These are phyloP conservation scores for Notothenia coriiceps DNA, from an alignment of 2,113 vertebrate species.

Conservation along the genomic window DNA sequence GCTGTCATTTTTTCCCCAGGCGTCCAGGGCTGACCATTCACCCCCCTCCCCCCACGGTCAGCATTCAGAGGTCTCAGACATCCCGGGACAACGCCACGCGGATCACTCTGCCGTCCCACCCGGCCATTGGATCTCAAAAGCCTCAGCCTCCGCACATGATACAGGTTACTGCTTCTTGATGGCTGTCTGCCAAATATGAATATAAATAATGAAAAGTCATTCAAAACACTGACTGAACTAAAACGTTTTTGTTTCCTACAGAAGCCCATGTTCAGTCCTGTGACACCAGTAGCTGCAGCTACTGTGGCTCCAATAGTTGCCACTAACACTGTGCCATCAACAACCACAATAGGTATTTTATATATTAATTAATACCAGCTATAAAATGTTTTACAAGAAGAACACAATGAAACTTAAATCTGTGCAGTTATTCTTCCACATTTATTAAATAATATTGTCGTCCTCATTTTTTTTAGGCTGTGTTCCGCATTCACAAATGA, in stretches of 20 bases:
- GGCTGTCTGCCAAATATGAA: not conserved
- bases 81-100: conserved; percentile 88
- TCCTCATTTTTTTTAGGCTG: conserved; percentile 83
- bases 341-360: conserved; percentile 90
- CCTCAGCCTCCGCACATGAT: conserved; percentile 94
- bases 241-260: conserved; percentile 55
- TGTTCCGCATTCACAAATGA: conserved; percentile 93
- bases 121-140: conserved; percentile 91
- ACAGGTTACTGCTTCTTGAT: conserved; percentile 83
- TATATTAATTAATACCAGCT: not conserved
- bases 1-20: conserved; percentile 67
- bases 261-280: conserved; percentile 97
- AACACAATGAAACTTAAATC: not conserved
- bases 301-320: conserved; percentile 97
- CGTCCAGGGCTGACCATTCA: conserved; percentile 93
- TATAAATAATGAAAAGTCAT: not conserved
- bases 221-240: not conserved
- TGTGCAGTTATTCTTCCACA: not conserved
- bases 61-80: conserved; percentile 92
- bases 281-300: conserved; percentile 95
- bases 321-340: conserved; percentile 93
- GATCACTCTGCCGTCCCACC: conserved; percentile 94
- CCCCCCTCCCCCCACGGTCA: conserved; percentile 89
- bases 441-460: not conserved
- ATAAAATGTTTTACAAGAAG: not conserved